phyloP scores from a whole-genome alignment of 2,888 invertebrate species.

The Hoplodrina blanda region DNA sequence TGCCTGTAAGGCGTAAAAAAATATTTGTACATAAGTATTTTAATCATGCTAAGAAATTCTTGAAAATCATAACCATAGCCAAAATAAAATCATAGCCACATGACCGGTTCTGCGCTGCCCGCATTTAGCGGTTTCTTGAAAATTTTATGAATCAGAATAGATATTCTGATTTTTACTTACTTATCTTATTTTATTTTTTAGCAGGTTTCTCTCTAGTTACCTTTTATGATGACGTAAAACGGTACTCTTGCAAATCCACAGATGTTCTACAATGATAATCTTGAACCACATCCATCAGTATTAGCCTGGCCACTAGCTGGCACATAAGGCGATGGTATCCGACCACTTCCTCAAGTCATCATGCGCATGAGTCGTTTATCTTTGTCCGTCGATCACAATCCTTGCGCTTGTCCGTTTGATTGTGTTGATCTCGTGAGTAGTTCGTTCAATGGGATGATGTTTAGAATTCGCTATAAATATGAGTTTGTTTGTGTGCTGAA shows the following conservation, averaged over 20 bases:
- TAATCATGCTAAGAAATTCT: no score
- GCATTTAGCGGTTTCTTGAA: no score
- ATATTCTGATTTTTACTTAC: no score
- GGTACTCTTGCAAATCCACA: background rate
- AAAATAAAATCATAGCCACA: no score
- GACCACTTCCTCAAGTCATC: constrained; percentile 43
- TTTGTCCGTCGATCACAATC: constrained; percentile 54
- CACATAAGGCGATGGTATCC: constrained; percentile 32
- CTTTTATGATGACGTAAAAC: background rate
- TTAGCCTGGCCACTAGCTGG: constrained; percentile 20
- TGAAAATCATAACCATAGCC: no score
- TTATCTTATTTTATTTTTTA: no score
- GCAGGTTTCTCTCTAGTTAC: no score
- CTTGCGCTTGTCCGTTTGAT: constrained; percentile 53
- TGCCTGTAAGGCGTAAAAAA: no score
- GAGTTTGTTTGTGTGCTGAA: constrained; percentile 2
- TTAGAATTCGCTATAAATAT: constrained; percentile 17
- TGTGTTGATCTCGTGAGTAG: constrained; percentile 25
- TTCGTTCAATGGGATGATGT: constrained; percentile 27
- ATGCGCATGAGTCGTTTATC: constrained; percentile 47
- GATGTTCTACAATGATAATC: constrained; percentile 8
- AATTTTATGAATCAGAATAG: no score
- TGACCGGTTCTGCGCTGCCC: no score
- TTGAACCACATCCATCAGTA: constrained; percentile 38
- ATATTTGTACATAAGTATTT: no score